Conservation (phyloP, 2,888 invertebrate genomes). For the Bellardia pandia region DNA sequence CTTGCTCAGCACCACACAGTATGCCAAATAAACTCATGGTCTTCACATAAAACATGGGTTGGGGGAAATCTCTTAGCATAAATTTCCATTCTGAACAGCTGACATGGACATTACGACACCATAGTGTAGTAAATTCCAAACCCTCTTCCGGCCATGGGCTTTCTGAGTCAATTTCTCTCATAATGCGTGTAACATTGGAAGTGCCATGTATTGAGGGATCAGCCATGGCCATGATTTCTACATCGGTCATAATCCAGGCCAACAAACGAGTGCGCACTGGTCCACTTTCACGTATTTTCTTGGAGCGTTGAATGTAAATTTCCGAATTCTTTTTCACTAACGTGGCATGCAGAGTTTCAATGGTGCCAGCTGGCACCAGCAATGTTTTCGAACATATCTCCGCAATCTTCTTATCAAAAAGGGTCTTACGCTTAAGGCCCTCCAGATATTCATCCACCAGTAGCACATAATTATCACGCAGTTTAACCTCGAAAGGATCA, state of each 20-base stretch:
- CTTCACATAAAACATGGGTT: conserved; percentile 93
- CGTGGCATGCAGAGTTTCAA: conserved; percentile 94
- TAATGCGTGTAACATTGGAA: conserved; percentile 88
- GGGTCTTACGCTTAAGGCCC: conserved; percentile 93
- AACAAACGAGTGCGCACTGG: conserved; percentile 91
- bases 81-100: conserved; percentile 94
- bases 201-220: conserved; percentile 94
- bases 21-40: conserved; percentile 95
- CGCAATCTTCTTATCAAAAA: conserved; percentile 94
- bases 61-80: conserved; percentile 96
- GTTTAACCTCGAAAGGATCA: conserved; percentile 98
- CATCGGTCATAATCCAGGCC: conserved; percentile 92
- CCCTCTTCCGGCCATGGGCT: conserved; percentile 97
- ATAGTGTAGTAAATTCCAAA: conserved; percentile 94
- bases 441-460: conserved; percentile 98
- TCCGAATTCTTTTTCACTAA: conserved; percentile 96
- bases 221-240: conserved; percentile 89
- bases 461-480: conserved; percentile 97
- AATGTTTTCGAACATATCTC: conserved; percentile 93
- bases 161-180: conserved; percentile 93
- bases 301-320: conserved; percentile 96
- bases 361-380: conserved; percentile 91
- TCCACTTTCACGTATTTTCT: conserved; percentile 86
- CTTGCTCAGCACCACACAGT: conserved; percentile 94
- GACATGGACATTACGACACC: conserved; percentile 94